phyloP scores from a whole-genome alignment of 1,140 invertebrate genomes.

The Bombus sylvicola region DNA sequence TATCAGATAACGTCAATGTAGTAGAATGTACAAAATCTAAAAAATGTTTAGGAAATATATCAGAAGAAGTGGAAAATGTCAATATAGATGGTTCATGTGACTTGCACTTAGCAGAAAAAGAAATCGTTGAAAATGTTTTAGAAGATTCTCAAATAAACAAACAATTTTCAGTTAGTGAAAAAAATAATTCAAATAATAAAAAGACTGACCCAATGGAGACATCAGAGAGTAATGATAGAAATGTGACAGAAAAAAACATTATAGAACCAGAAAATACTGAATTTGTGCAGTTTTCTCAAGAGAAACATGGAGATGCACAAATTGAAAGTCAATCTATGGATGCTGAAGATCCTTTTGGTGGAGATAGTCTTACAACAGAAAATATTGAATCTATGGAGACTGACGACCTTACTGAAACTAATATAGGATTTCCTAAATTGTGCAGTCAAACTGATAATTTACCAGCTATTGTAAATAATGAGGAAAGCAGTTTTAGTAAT shows the following conservation, averaged over 20 bases:
- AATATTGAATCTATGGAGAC: slow-evolving; percentile 72
- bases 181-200: slow-evolving; percentile 24
- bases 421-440: slow-evolving; percentile 70
- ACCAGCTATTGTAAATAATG: slow-evolving; percentile 71
- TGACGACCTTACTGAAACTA: slow-evolving; percentile 62
- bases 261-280: slow-evolving; percentile 77
- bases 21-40: slow-evolving; percentile 6
- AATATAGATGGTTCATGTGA: not conserved
- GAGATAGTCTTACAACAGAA: slow-evolving; percentile 73
- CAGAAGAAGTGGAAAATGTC: not conserved
- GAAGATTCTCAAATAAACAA: slow-evolving; percentile 24
- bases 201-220: slow-evolving; percentile 41
- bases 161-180: slow-evolving; percentile 15
- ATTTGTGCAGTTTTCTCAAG: slow-evolving; percentile 79
- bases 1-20: not conserved
- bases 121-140: slow-evolving; percentile 3
- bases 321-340: slow-evolving; percentile 77
- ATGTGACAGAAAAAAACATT: slow-evolving; percentile 57
- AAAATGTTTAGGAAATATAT: not conserved
- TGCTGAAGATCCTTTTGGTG: slow-evolving; percentile 80
- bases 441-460: slow-evolving; percentile 74
- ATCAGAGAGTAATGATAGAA: slow-evolving; percentile 48
- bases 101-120: slow-evolving; percentile 17
- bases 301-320: slow-evolving; percentile 79
- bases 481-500: slow-evolving; percentile 43